Base-by-base conservation (phyloP, 2,888 invertebrate genomes). In the Volucella inanis region DNA sequence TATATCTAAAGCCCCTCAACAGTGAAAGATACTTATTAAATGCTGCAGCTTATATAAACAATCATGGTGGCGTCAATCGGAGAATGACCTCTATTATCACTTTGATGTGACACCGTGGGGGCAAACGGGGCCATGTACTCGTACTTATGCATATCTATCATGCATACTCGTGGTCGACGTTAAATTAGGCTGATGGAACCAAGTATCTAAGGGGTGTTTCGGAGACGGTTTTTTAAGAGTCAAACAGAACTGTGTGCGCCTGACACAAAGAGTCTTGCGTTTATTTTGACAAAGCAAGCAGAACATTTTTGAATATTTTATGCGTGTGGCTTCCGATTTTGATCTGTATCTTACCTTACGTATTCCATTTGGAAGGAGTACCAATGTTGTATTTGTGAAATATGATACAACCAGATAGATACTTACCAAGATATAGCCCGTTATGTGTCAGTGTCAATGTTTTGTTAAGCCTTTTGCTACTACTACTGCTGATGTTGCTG, bases 291-390 rank as follows among this genome's bases (percentile, higher is more conserved):
- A 59, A 47, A 65, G 70, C 62, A 62, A 43, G 12, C 41, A 64
- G 67, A 49, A 54, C 67, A 55, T 31, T 64, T 83, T 59, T 78
- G 74, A 79, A 83, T 83, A 83, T 83, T 83, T 74, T 18, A 83
- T 74, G 72, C 64, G 65, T 64, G 77, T 62, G 67, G 72, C 74
- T 67, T 39, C 67, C 78, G 39, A 67, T 67, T 45, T 62, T 22
- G 83, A 83, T 74, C 68, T 59, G 71, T 68, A 79, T 79, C 82
- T 83, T 31, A 31, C 31, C 67, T 74, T 78, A 83, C 74, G 52
- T 79, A 79, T 83, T 83, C 82, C 72, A 72, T 83, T 83, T 78
- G 76, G 70, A 52, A 67, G 50, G 15, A 61, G 65, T 31, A 31
- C 31, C 31, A 55, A 50, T 18, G 15, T n/a, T 39, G 18, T 49